Base-by-base conservation (phyloP, 2,888 invertebrate genomes). In the Pyrocoelia pectoralis region DNA sequence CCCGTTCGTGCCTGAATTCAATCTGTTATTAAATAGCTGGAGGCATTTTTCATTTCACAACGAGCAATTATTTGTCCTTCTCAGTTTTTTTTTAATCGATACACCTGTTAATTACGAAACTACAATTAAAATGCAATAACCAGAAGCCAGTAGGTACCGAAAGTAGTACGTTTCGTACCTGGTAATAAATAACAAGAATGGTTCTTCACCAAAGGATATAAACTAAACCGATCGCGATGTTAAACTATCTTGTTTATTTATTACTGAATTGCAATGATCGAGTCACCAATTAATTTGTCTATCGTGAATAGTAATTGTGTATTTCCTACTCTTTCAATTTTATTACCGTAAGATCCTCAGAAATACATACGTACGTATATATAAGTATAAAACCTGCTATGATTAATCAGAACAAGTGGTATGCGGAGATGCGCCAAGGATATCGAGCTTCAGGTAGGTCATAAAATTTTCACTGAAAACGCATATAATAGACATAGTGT, bases 201-300 rank as follows among this genome's bases (percentile, higher is more conserved):
- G 28, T 8, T 28, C n/a, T 15, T 6, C 15, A 1, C 33, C 19
- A 28, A 46, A 46, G 24, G 56, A 48, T 24, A 29, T 52, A 52
- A 52, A 52, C 14, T 24, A 24, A 57, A 18, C 41, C 46, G 46
- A 46, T 52, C 41, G 6, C 58, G 52, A 52, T 56, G 61, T 49
- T 55, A 53, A 41, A 53, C 24, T 28, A 49, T 15, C 55, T 40
- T n/a, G 41, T 55, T 54, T 76, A 76, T 77, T 77, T 77, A 77
- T 76, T 70, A 70, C 66, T 70, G 76, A 74, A 77, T 76, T 72
- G 76, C 74, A 72, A 73, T 71, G 74, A 73, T 73, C 73, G 75
- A 73, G 74, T 76, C 76, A 75, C 75, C 79, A 77, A 78, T 79
- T 79, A 79, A 78, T 79, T 79, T 78, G 76, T 77, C 77, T 71